A percentile compares a stretch with the other conserved stretches of the same genome.
These are phyloP conservation scores for Xylophagus ater DNA, from an alignment of 2,888 invertebrate genomes.

Conservation along the genomic window DNA sequence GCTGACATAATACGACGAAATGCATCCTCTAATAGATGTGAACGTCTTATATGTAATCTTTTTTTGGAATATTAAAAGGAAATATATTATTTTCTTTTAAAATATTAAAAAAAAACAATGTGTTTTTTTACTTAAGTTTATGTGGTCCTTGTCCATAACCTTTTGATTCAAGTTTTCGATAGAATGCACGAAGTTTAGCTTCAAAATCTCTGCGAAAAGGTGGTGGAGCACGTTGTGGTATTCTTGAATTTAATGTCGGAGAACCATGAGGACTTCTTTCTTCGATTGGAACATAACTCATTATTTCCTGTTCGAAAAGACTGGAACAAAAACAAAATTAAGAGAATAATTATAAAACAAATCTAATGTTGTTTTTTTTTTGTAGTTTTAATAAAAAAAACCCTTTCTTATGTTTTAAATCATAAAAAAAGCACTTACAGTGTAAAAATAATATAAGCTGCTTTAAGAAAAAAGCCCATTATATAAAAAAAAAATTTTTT, in stretches of 20 bases:
- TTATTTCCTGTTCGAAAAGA: constrained; percentile 95
- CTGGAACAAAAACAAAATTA: constrained; percentile 45
- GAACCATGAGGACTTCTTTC: constrained; percentile 50
- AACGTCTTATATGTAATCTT: constrained; percentile 85
- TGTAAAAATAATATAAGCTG: constrained; percentile 67
- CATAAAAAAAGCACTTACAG: constrained; percentile 49
- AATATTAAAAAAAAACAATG: neutral
- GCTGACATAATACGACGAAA: constrained; percentile 94
- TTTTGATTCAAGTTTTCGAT: constrained; percentile 88
- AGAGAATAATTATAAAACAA: constrained; percentile 5
- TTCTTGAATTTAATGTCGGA: constrained; percentile 62
- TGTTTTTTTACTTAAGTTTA: constrained; percentile 69
- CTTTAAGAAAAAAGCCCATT: constrained; percentile 69
- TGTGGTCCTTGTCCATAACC: constrained; percentile 96
- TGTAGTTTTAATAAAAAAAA: constrained; percentile 1
- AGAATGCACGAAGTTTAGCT: constrained; percentile 87
- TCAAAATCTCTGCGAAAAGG: constrained; percentile 91
- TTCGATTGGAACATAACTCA: constrained; percentile 82
- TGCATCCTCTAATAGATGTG: constrained; percentile 89
- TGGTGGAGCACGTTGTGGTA: constrained; percentile 71
- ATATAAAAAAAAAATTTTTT: too few relatives aligned
- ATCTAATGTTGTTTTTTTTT: neutral
- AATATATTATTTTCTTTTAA: constrained; percentile 2
- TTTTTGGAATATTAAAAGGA: constrained; percentile 1
- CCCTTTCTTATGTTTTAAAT: neutral